These are phyloP conservation scores for Gymnoscelis rufifasciata DNA, from an alignment of 2,888 invertebrate species.

Conservation along the genomic window DNA sequence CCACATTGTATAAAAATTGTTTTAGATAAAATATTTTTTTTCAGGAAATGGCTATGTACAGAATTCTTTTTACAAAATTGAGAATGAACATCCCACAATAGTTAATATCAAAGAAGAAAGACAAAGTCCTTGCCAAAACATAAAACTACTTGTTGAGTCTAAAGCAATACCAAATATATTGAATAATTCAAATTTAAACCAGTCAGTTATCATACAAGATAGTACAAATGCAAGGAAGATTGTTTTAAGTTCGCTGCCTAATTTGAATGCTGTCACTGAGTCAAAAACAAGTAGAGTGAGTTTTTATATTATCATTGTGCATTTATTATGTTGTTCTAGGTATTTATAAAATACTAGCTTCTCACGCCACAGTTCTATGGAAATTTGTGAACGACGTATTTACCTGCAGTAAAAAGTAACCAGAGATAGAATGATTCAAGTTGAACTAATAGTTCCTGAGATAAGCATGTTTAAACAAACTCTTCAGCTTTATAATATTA, in stretches of 20 bases:
- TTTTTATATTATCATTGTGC: too few relatives aligned
- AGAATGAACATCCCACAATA: constrained; percentile 53
- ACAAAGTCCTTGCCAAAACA: constrained; percentile 38
- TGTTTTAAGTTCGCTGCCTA: constrained; percentile 49
- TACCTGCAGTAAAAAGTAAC: too few relatives aligned
- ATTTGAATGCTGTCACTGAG: constrained; percentile 38
- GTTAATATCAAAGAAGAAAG: constrained; percentile 41
- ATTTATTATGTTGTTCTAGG: too few relatives aligned
- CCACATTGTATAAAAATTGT: neutral
- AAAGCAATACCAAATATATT: constrained; percentile 55
- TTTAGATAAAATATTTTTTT: constrained; percentile 25
- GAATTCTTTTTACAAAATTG: constrained; percentile 64
- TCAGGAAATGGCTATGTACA: constrained; percentile 46
- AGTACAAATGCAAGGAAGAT: constrained; percentile 53
- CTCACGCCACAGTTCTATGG: too few relatives aligned
- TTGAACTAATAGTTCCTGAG: too few relatives aligned
- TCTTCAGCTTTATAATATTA: too few relatives aligned
- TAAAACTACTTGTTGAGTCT: constrained; percentile 47
- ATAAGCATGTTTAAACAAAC: too few relatives aligned
- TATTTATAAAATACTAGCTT: too few relatives aligned
- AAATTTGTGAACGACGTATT: too few relatives aligned
- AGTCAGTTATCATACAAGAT: constrained; percentile 41
- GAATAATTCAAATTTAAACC: constrained; percentile 40
- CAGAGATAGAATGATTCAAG: too few relatives aligned
- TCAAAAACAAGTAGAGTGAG: constrained; percentile 22